A percentile compares a stretch with the other conserved stretches of the same genome.
Conservation (phyloP, 1,140 invertebrate genomes). For the Planococcus citri region DNA sequence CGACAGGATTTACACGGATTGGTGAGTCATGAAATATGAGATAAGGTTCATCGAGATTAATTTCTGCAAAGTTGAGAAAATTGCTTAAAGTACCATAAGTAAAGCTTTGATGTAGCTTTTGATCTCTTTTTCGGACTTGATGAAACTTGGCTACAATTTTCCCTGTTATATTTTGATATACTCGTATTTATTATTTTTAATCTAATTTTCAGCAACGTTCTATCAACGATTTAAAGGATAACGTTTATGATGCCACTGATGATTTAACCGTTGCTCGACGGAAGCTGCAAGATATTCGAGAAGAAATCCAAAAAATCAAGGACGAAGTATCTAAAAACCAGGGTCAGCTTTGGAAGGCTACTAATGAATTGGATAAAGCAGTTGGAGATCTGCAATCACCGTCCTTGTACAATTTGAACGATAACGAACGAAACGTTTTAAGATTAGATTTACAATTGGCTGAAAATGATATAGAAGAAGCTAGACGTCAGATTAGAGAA, state of each 20-base stretch:
- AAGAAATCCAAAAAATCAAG: background rate
- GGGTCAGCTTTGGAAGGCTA: background rate
- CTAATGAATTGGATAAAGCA: background rate
- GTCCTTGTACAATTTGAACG: conserved; percentile 1
- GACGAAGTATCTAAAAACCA: background rate
- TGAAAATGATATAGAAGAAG: background rate
- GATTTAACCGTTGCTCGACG: background rate
- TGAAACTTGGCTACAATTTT: no score
- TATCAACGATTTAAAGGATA: conserved; percentile 7
- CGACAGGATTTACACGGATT: background rate
- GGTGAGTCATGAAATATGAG: conserved; percentile 1
- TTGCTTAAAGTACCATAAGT: no score
- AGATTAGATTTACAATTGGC: conserved; percentile 2
- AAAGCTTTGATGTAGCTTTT: no score
- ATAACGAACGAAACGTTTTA: background rate
- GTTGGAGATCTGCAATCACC: background rate
- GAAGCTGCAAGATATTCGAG: background rate
- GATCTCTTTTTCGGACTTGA: no score
- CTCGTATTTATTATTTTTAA: background rate
- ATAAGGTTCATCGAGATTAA: no score
- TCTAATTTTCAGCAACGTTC: background rate
- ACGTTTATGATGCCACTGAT: background rate
- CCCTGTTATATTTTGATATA: no score
- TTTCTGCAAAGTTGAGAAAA: no score
- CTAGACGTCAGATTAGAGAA: background rate